These are phyloP conservation scores for Cetonia aurata DNA, from an alignment of 2,888 invertebrate genomes.

Conservation along the genomic window DNA sequence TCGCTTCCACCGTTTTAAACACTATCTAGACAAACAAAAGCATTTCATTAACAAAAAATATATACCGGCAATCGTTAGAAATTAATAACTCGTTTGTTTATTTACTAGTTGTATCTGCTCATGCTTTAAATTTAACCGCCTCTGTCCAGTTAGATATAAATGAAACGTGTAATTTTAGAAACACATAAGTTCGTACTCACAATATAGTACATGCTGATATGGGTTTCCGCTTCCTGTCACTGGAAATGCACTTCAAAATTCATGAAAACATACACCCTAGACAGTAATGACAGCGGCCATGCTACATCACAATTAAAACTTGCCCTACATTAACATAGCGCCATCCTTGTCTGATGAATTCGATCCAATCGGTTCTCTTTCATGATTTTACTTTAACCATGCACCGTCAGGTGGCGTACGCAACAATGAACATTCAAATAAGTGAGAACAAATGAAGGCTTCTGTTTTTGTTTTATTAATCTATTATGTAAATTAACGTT, in stretches of 20 bases:
- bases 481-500: conserved; percentile 33
- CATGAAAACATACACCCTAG: conserved; percentile 52
- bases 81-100: conserved; percentile 24
- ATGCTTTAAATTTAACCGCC: background rate
- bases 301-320: conserved; percentile 42
- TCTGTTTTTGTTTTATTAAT: conserved; percentile 23
- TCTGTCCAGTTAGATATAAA: conserved; percentile 17
- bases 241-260: conserved; percentile 48
- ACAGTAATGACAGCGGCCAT: conserved; percentile 52
- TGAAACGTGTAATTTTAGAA: conserved; percentile 33
- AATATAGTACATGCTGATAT: conserved; percentile 35
- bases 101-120: conserved; percentile 25
- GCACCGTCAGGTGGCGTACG: conserved; percentile 6
- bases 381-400: background rate
- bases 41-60: background rate
- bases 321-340: conserved; percentile 36
- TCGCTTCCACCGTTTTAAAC: background rate
- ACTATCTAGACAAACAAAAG: background rate
- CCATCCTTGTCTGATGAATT: conserved; percentile 17
- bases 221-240: conserved; percentile 37
- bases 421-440: conserved; percentile 1
- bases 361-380: background rate
- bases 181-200: conserved; percentile 38
- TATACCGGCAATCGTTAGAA: background rate
- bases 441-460: background rate